Conservation (phyloP, 2,113 vertebrate genomes). For the Hylia prasina region DNA sequence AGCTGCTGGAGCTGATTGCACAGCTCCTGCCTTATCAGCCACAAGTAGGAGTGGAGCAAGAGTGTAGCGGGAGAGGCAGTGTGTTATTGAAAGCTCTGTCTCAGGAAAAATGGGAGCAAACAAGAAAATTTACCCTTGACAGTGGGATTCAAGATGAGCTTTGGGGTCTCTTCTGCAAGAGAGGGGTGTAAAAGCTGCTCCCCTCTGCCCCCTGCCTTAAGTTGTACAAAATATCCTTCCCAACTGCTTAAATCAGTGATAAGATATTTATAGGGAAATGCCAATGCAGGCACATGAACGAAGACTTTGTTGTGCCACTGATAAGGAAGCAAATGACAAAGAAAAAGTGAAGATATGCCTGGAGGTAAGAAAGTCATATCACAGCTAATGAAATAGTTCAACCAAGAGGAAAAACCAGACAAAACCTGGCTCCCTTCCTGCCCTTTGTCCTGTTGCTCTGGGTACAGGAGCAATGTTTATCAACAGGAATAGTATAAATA, state of each 20-base stretch:
- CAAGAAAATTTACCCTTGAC: not conserved
- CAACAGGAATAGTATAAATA: constrained; percentile 48
- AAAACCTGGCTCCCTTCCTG: not conserved
- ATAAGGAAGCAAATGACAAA: not conserved
- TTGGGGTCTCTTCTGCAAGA: not conserved
- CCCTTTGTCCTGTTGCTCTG: not conserved
- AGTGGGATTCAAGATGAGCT: not conserved
- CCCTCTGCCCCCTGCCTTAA: not conserved
- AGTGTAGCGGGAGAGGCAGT: not conserved
- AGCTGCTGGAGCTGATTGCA: not conserved
- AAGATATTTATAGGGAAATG: not conserved
- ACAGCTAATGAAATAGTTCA: constrained; percentile 39
- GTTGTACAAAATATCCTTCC: not conserved
- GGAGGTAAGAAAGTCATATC: constrained; percentile 13
- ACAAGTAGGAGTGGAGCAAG: not conserved
- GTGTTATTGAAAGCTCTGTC: not conserved
- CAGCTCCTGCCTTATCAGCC: not conserved
- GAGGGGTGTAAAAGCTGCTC: not conserved
- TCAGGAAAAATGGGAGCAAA: not conserved
- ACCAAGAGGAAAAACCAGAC: constrained; percentile 16
- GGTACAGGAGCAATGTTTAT: constrained; percentile 19
- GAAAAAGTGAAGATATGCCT: constrained; percentile 12
- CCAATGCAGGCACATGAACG: not conserved
- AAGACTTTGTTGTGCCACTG: not conserved
- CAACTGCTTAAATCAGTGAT: not conserved